These are phyloP conservation scores for Metopolophium dirhodum DNA, from an alignment of 1,140 invertebrate genomes.

Conservation along the genomic window DNA sequence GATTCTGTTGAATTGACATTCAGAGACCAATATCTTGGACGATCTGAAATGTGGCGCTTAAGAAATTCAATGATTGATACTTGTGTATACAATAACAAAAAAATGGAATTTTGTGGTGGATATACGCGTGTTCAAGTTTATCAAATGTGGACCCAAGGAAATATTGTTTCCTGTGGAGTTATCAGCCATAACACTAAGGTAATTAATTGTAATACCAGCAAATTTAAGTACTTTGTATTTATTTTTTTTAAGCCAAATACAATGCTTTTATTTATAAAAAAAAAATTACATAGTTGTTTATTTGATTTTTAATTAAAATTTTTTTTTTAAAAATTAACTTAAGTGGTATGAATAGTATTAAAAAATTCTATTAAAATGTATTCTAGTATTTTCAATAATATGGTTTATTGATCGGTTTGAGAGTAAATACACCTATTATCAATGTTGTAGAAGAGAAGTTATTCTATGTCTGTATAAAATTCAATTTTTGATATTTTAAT, in stretches of 20 bases:
- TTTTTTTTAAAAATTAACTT: not conserved
- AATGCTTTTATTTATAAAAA: too few species aligned
- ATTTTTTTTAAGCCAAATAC: too few species aligned
- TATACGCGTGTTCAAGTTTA: constrained; percentile 86
- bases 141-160: constrained; percentile 96
- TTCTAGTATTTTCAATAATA: too few species aligned
- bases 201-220: not conserved
- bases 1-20: constrained; percentile 97
- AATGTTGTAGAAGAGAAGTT: too few species aligned
- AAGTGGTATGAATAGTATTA: too few species aligned
- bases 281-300: too few species aligned
- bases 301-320: too few species aligned
- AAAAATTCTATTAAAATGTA: too few species aligned
- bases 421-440: too few species aligned
- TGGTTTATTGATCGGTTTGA: too few species aligned
- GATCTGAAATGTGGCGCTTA: constrained; percentile 98
- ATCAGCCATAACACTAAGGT: constrained; percentile 93
- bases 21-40: constrained; percentile 96
- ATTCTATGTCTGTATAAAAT: too few species aligned
- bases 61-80: constrained; percentile 87
- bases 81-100: constrained; percentile 95
- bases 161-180: constrained; percentile 92
- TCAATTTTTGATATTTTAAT: too few species aligned
- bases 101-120: constrained; percentile 88
- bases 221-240: not conserved